Percentiles rank a stretch among this genome's conserved stretches.
phyloP scores from a whole-genome alignment of 2,113 vertebrate species.

The Lichenostomus cassidix region DNA sequence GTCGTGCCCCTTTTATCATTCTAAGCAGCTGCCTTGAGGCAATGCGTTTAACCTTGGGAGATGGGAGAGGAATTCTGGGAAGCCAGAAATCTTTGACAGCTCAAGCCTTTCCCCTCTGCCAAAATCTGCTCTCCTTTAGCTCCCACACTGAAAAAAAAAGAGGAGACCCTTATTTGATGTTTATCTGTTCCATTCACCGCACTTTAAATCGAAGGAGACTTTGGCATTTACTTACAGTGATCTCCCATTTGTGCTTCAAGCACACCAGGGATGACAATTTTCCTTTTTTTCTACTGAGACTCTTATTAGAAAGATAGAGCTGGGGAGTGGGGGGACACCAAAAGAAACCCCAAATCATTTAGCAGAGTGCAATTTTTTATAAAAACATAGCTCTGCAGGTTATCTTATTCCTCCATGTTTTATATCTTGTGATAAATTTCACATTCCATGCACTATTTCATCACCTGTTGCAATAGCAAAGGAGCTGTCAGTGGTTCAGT shows the following conservation, averaged over 20 bases:
- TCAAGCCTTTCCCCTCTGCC: slow-evolving; percentile 67
- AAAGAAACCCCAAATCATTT: neutral
- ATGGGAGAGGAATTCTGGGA: slow-evolving; percentile 76
- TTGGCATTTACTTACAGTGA: slow-evolving; percentile 40
- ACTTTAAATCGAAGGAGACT: slow-evolving; percentile 35
- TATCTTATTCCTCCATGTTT: neutral
- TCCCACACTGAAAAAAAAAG: slow-evolving; percentile 23
- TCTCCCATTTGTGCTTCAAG: slow-evolving; percentile 46
- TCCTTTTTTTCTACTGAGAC: slow-evolving; percentile 9
- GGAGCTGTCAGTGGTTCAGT: slow-evolving; percentile 10
- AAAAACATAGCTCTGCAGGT: neutral
- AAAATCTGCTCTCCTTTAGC: slow-evolving; percentile 64
- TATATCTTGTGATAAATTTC: slow-evolving; percentile 39
- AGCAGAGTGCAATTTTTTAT: neutral
- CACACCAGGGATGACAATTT: neutral
- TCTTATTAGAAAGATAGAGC: neutral
- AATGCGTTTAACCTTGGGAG: slow-evolving; percentile 83
- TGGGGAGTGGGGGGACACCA: neutral
- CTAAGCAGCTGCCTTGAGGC: slow-evolving; percentile 79
- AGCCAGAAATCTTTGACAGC: slow-evolving; percentile 69
- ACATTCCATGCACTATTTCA: neutral
- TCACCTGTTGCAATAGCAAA: slow-evolving; percentile 24
- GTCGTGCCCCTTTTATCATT: slow-evolving; percentile 80
- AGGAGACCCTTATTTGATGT: slow-evolving; percentile 64
- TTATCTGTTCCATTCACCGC: slow-evolving; percentile 65